Percentiles rank a stretch among this genome's conserved stretches.
Conservation (phyloP, 2,888 invertebrate species). For the Cepaea hortensis region DNA sequence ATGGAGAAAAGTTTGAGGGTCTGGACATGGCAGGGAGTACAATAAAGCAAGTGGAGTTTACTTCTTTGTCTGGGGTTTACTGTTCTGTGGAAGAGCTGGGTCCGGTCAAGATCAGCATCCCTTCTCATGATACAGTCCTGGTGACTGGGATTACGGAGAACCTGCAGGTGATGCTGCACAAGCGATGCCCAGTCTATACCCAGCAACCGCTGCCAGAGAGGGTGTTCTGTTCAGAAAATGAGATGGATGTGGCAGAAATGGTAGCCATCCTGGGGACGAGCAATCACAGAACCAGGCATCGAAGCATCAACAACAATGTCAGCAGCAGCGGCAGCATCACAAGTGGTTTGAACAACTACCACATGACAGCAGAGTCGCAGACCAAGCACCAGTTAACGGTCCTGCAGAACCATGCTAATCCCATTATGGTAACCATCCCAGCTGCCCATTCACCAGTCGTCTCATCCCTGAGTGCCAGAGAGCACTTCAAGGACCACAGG, state of each 20-base stretch:
- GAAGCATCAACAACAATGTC: neutral
- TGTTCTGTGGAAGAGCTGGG: conserved; percentile 60
- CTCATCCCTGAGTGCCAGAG: conserved; percentile 36
- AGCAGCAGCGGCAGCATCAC: neutral
- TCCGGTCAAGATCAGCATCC: conserved; percentile 66
- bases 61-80: conserved; percentile 59
- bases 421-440: conserved; percentile 46
- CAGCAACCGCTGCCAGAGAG: conserved; percentile 53
- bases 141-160: conserved; percentile 63
- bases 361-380: conserved; percentile 13
- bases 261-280: conserved; percentile 54
- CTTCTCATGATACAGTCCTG: conserved; percentile 63
- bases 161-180: conserved; percentile 65
- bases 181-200: conserved; percentile 44
- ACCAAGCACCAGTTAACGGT: conserved; percentile 26
- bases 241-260: conserved; percentile 61
- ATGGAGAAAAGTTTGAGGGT: conserved; percentile 18
- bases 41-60: conserved; percentile 65
- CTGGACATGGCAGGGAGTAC: conserved; percentile 54
- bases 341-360: conserved; percentile 10
- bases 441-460: conserved; percentile 37
- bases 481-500: conserved; percentile 47
- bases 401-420: conserved; percentile 31
- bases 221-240: conserved; percentile 60
- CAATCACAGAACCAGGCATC: conserved; percentile 33